Evolutionary conservation across 2,113 vertebrate species (phyloP), one percentile per base, ranked within the genome.

Genomic region (Amia ocellicauda): DNA sequence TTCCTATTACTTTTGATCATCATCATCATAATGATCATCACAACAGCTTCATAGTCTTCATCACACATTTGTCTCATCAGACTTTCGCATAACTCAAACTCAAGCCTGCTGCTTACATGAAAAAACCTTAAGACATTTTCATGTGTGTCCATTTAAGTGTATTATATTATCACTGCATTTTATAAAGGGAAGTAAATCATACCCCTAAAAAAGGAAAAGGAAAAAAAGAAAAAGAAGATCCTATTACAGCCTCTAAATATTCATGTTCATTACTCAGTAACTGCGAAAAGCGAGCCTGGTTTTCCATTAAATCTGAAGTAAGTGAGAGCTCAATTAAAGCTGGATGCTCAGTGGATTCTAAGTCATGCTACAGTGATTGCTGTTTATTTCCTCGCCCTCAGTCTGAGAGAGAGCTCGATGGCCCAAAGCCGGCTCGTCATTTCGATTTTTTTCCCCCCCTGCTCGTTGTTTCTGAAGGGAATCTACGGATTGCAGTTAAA

Each of bases 361-460:
- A 53, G 71, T 78, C 69, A 76, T 71, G 69, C 74, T 73, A 66
- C 68, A 73, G 66, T 73, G 66, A 68, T 69, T 64, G 70, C 76
- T 76, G 77, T 82, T 78, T 78, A 76, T 82, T 78, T 82, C 75
- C 65, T 72, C 60, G 53, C 73, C 60, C 60, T 67, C 65, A 36
- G 62, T 74, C 69, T 62, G 62, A 73, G 68, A 58, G 50, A 50
- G 62, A 19, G 24, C 56, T 60, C 63, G 58, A 42, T 57, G 63
- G 55, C 50, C 56, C 58, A 67, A 42, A 74, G 54, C 65, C 36
- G 64, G 63, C 69, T 61, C 64, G 54, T 71, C 64, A 66, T 45
- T 59, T 62, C 55, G 51, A 45, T 36, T 55, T 23, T n/a, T 14
- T 60, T n/a, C 45, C 54, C 20, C n/a, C 24, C 31, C 42, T 57